Conservation (phyloP, 2,113 vertebrate genomes). For the Oryzias javanicus region DNA sequence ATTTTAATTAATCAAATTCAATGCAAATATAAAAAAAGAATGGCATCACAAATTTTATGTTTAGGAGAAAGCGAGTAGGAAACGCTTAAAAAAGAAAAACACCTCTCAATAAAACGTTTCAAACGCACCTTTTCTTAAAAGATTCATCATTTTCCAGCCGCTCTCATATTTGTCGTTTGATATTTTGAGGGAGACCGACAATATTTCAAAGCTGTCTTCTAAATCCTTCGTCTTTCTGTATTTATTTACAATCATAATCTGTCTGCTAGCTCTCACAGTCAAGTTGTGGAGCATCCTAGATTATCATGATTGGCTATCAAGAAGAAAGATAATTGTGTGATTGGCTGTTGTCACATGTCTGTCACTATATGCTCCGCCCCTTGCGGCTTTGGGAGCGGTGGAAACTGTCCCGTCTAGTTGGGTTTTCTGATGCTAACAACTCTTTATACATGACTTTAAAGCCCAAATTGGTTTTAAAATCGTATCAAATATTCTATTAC, state of each 20-base stretch:
- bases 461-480: too few relatives aligned
- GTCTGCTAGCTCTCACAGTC: conserved; percentile 55
- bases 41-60: background rate
- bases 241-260: too few relatives aligned
- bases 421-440: background rate
- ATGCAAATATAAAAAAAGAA: background rate
- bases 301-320: conserved; percentile 39
- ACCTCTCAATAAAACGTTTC: too few relatives aligned
- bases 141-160: background rate
- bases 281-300: conserved; percentile 47
- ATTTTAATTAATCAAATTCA: background rate
- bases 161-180: background rate
- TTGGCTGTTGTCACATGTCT: conserved; percentile 44
- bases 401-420: background rate
- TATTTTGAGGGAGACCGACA: background rate
- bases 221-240: conserved; percentile 6
- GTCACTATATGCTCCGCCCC: conserved; percentile 29
- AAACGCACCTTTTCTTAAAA: conserved; percentile 7
- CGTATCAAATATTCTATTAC: too few relatives aligned
- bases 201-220: background rate
- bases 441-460: too few relatives aligned
- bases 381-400: conserved; percentile 9
- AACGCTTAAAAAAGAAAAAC: too few relatives aligned
- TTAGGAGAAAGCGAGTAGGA: background rate
- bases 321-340: conserved; percentile 7